phyloP scores from a whole-genome alignment of 1,140 invertebrate species.

The Vanessa tameamea region DNA sequence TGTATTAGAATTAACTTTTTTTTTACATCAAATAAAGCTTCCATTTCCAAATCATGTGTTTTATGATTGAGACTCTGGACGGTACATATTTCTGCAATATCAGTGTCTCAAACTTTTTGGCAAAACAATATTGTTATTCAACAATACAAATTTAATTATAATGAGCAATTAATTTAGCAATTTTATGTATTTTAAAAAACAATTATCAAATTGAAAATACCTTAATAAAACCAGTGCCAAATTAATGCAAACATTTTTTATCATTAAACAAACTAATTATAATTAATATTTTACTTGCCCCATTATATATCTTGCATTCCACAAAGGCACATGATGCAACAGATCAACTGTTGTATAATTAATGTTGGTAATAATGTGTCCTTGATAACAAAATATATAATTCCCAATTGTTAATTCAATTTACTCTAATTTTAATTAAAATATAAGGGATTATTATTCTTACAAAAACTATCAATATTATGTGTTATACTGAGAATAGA shows the following conservation, averaged over 20 bases:
- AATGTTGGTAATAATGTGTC: neutral
- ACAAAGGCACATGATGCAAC: neutral
- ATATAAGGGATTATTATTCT: conserved; percentile 9
- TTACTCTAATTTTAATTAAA: neutral
- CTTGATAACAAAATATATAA: conserved; percentile 12
- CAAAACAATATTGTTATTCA: neutral
- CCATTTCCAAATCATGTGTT: neutral
- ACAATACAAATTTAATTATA: neutral
- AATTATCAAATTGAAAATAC: neutral
- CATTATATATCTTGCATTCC: conserved; percentile 5
- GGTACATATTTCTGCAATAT: neutral
- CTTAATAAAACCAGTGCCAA: neutral
- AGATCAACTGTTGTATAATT: neutral
- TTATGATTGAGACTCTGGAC: neutral
- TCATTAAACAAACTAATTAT: neutral
- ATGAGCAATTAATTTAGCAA: neutral
- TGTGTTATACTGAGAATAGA: conserved; percentile 14
- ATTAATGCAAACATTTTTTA: conserved; percentile 5
- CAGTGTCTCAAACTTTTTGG: neutral
- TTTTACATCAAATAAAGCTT: neutral
- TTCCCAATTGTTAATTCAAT: neutral
- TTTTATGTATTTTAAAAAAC: neutral
- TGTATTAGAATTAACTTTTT: neutral
- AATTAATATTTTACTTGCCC: neutral
- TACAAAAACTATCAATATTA: conserved; percentile 31